Conservation (phyloP, 2,113 vertebrate species). For the Bubo bubo region DNA sequence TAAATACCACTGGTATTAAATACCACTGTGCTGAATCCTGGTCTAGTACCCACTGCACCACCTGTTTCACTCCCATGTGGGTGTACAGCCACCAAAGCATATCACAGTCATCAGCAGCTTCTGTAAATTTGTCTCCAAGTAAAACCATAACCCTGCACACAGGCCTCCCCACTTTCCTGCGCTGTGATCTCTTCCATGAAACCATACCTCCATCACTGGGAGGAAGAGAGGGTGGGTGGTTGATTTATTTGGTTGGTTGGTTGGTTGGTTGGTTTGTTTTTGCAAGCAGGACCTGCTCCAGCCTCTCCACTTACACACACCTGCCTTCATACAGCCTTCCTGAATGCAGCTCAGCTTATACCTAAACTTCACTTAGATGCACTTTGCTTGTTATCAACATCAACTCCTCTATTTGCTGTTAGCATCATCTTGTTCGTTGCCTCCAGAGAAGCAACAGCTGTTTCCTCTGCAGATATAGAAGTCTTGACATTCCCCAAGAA, state of each 20-base stretch:
- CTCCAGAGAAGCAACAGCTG: not conserved
- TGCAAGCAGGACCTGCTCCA: not conserved
- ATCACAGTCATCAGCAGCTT: not conserved
- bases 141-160: not conserved
- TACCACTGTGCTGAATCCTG: not conserved
- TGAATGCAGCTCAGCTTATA: not conserved
- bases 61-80: accelerated
- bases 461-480: not conserved
- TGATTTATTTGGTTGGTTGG: not conserved
- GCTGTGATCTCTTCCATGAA: not conserved
- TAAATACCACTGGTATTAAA: not conserved
- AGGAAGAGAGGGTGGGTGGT: accelerated
- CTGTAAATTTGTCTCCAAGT: not conserved
- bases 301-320: not conserved
- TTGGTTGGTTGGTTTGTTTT: not conserved
- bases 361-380: not conserved
- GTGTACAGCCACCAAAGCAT: not conserved
- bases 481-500: not conserved
- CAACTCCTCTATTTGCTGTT: not conserved
- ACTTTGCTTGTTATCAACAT: not conserved
- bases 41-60: not conserved
- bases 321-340: not conserved
- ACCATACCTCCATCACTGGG: not conserved
- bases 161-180: accelerated
- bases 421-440: not conserved